Percentiles rank a stretch among this genome's conserved stretches.
These are phyloP conservation scores for Rhodinocichla rosea DNA, from an alignment of 2,113 vertebrate genomes.

Conservation along the genomic window DNA sequence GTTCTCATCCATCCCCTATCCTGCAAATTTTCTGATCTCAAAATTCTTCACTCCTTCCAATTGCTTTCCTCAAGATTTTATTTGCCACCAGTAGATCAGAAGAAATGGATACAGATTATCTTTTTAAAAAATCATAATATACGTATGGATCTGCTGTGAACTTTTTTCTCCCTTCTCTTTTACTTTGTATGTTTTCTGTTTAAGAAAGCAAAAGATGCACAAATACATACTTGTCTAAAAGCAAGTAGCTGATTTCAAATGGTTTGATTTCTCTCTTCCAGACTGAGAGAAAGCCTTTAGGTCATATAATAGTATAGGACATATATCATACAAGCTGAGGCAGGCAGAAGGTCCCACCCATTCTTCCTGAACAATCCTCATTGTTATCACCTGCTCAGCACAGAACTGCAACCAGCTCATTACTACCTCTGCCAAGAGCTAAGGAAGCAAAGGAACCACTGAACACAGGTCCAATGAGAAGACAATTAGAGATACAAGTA, in stretches of 20 bases:
- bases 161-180: background rate
- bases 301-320: slow-evolving; percentile 21
- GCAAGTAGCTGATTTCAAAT: slow-evolving; percentile 9
- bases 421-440: slow-evolving; percentile 38
- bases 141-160: background rate
- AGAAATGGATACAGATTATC: background rate
- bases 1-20: background rate
- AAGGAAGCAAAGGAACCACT: slow-evolving; percentile 45
- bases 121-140: background rate
- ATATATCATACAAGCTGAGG: slow-evolving; percentile 40
- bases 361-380: slow-evolving; percentile 58
- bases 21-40: background rate
- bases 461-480: slow-evolving; percentile 32
- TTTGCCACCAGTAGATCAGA: background rate
- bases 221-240: background rate
- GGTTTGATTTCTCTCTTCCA: background rate
- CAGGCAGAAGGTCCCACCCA: slow-evolving; percentile 48
- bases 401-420: slow-evolving; percentile 39
- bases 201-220: background rate
- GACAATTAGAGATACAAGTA: slow-evolving; percentile 44
- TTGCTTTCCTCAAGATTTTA: background rate
- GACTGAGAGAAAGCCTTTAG: slow-evolving; percentile 28
- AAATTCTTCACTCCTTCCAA: background rate
- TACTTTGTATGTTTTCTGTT: background rate
- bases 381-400: slow-evolving; percentile 45